phyloP scores from a whole-genome alignment of 2,113 vertebrate species.

The Zingel zingel region DNA sequence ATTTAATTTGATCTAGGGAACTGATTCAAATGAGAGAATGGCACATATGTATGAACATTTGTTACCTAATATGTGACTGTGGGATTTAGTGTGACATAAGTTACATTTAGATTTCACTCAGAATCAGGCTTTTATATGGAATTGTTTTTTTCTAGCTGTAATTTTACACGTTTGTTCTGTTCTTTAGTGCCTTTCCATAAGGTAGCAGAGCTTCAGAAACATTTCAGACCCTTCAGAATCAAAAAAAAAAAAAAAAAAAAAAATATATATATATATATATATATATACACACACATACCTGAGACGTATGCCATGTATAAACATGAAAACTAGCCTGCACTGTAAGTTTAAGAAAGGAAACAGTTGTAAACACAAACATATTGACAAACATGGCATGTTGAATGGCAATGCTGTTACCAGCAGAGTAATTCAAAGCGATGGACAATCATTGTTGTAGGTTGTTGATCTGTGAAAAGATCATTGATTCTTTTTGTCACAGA shows the following conservation, averaged over 20 bases:
- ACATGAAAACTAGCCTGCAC: not conserved
- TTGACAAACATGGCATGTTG: not conserved
- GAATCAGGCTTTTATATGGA: not conserved
- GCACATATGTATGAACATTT: not conserved
- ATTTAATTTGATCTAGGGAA: conserved; percentile 16
- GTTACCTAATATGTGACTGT: not conserved
- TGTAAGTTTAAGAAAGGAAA: not conserved
- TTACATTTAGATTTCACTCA: not conserved
- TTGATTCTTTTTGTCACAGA: not conserved
- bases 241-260: too few relatives aligned
- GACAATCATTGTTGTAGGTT: conserved; percentile 27
- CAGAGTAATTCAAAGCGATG: conserved; percentile 54
- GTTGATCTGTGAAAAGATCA: conserved; percentile 42
- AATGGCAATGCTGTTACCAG: conserved; percentile 37
- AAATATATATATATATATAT: too few relatives aligned
- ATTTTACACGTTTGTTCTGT: not conserved
- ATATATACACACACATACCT: too few relatives aligned
- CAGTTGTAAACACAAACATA: not conserved
- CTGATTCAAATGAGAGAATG: conserved; percentile 23
- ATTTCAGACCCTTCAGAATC: not conserved
- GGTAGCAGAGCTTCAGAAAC: not conserved
- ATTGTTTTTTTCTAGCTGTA: not conserved
- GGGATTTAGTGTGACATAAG: not conserved
- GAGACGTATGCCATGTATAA: not conserved
- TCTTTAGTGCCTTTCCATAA: not conserved